Evolutionary conservation across 30 jellyfish, hydroid and myxozoan genomes (phyloP), one percentile per base, ranked within the genome.

Genomic region (Catostylus mosaicus): DNA sequence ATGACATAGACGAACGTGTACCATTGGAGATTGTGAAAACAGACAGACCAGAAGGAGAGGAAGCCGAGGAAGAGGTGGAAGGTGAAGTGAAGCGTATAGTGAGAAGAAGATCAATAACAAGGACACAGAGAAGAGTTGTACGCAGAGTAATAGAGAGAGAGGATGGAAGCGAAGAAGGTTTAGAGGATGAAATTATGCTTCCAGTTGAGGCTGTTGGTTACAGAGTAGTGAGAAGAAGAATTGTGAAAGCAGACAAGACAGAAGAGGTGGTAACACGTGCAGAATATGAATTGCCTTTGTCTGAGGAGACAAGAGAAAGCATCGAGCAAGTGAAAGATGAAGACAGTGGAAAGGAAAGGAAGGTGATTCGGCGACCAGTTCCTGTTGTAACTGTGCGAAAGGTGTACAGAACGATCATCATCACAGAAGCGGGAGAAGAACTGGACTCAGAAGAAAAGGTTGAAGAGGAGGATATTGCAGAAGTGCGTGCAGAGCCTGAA

Each of bases 311-410:
- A 9, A 32, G 24, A 36, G 78, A 67, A 34, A 16, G 57, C 57
- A 47, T 67, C 5, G 78, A 67, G 78, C 34, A 67, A 57, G 57
- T 67, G 9, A 67, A 33, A 23, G 78, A 67, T 67, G 78, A 32
- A 36, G 78, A 67, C n/a, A 12, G 74, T 67, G 68, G 84, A 34
- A 47, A 62, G 48, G 86, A 81, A 36, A 88, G 97, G 51, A 89
- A 67, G 62, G 89, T 89, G 82, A 68, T 82, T 59, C 81, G 87
- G 63, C 47, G 96, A 30, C 92, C 97, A 3, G 89, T 90, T 23
- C 93, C 93, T 24, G 97, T 90, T 83, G 89, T 90, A 37, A 90
- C 97, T 0, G 88, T 84, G 19, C 73, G 97, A 27, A 90, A 96
- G 57, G 96, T 90, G 63, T 79, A 79, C 86, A 77, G 93, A 45